Evolutionary conservation across 2,888 invertebrate genomes (phyloP), one percentile per base, ranked within the genome.

Genomic region (Cartodere bifasciata): DNA sequence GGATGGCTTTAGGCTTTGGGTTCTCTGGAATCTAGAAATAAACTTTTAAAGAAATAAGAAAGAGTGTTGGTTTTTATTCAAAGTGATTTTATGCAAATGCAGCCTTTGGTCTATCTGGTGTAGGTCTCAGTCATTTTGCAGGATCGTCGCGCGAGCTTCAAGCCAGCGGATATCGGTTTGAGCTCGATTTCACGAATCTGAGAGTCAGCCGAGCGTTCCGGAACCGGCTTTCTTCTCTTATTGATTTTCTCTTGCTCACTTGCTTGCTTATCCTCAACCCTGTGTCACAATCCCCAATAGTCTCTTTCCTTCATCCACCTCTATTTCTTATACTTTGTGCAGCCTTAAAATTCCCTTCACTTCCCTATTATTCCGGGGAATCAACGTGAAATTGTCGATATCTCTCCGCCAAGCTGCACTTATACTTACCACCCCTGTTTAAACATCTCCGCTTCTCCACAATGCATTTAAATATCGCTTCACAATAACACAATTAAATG

Each of bases 161-260:
- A n/a, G n/a, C n/a, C n/a, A 54, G 52, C 55, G 55, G 55, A 56
- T 55, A 55, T 56, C 55, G 55, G 55, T 56, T 56, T 49, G 55
- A 52, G 58, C 56, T 59, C 58, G 55, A 58, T 58, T 58, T 59
- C 58, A 58, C 59, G 60, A 60, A 60, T 60, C 60, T 60, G 58
- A 58, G 56, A 57, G 53, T 53, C 58, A 60, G 58, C 59, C 56
- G 58, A 59, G 56, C 60, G 60, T 60, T 60, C 60, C 59, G 60
- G 60, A 60, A 60, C 59, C 56, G 57, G 55, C 57, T 59, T 60
- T 60, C 59, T 58, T 58, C 57, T 55, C 55, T 59, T 60, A 60
- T 60, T 60, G 60, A 60, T 60, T 60, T 60, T 59, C 58, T 52
- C 51, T 50, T 46, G 49, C 45, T 48, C 50, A 44, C 47, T 47